These are phyloP conservation scores for Hestina assimilis DNA, from an alignment of 1,140 invertebrate genomes.

Conservation along the genomic window DNA sequence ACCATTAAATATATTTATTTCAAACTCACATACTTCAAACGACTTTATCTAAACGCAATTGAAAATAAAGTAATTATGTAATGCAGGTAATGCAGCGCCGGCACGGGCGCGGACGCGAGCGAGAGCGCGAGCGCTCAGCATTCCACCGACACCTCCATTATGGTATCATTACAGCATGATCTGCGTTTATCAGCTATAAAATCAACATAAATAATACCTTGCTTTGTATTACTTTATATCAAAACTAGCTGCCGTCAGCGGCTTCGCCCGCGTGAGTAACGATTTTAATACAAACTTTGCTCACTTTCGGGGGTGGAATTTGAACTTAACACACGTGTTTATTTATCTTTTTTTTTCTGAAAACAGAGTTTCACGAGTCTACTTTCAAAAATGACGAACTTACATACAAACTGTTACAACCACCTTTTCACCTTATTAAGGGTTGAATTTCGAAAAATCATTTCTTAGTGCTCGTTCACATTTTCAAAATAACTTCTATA, in stretches of 20 bases:
- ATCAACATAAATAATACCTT: conserved; percentile 1
- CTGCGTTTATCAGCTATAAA: background rate
- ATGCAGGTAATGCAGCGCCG: background rate
- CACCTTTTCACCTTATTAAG: too few relatives aligned
- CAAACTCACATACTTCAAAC: background rate
- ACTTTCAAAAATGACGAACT: too few relatives aligned
- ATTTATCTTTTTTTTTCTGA: too few relatives aligned
- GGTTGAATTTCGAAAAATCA: too few relatives aligned
- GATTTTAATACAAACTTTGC: too few relatives aligned
- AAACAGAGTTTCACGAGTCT: too few relatives aligned
- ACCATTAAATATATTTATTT: background rate
- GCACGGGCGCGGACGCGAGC: background rate
- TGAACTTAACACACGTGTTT: too few relatives aligned
- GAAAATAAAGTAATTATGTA: background rate
- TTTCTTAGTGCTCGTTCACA: too few relatives aligned
- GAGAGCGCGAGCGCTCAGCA: background rate
- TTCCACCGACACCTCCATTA: background rate
- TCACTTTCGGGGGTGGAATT: too few relatives aligned
- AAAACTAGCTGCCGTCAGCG: background rate
- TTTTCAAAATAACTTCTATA: too few relatives aligned
- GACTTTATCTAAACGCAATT: background rate
- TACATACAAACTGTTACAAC: too few relatives aligned
- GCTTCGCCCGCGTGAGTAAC: too few relatives aligned
- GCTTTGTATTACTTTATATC: background rate
- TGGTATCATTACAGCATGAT: background rate